phyloP scores from a whole-genome alignment of 2,888 invertebrate genomes.

The Pristionchus arcanus region DNA sequence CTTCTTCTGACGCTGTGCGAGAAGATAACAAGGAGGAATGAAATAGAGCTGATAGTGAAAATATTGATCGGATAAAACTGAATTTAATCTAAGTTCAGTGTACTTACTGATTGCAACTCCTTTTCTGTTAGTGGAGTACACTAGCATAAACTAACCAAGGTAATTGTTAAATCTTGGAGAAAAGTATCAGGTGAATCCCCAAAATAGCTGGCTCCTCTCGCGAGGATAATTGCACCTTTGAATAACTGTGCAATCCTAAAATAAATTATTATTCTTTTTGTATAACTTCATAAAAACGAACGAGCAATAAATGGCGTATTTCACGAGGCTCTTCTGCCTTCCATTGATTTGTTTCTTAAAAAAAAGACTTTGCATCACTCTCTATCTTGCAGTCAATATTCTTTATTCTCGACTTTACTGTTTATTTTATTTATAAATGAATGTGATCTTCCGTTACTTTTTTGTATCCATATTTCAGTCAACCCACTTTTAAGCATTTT shows the following conservation, averaged over 20 bases:
- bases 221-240: not conserved
- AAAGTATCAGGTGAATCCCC: not conserved
- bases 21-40: constrained; percentile 7
- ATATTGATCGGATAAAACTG: constrained; percentile 8
- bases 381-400: too few relatives aligned
- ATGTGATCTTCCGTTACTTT: not conserved
- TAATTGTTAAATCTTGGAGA: not conserved
- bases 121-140: not conserved
- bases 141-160: not conserved
- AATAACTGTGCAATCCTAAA: not conserved
- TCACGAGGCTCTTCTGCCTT: not conserved
- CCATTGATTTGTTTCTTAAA: not conserved
- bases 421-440: not conserved
- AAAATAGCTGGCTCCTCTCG: not conserved
- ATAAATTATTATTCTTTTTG: not conserved
- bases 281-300: not conserved
- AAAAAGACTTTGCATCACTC: too few relatives aligned
- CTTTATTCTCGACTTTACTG: too few relatives aligned
- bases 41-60: not conserved
- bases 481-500: not conserved
- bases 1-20: not conserved
- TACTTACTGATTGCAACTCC: too few relatives aligned
- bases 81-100: not conserved
- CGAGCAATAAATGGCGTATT: constrained; percentile 3
- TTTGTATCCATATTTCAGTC: not conserved